phyloP scores from a whole-genome alignment of 1,140 invertebrate species.

The Scaptodrosophila lebanonensis region DNA sequence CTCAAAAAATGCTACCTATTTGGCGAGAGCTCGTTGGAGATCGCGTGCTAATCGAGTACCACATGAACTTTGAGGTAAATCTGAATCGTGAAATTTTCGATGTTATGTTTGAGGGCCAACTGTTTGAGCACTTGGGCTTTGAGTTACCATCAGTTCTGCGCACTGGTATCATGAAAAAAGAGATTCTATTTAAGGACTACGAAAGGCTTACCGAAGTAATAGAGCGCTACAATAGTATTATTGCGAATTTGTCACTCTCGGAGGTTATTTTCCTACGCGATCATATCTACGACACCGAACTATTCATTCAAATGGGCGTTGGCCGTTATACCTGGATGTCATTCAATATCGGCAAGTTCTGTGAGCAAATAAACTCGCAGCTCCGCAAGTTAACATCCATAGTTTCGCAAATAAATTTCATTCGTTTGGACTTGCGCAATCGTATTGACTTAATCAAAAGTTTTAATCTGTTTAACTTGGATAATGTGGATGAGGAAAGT shows the following conservation, averaged over 20 bases:
- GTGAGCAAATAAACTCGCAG: conserved; percentile 78
- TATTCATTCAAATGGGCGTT: conserved; percentile 87
- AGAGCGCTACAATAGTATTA: conserved; percentile 80
- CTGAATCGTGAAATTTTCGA: conserved; percentile 82
- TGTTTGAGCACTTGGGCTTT: conserved; percentile 86
- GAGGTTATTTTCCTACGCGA: conserved; percentile 84
- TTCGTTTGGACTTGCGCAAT: conserved; percentile 83
- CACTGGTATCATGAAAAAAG: conserved; percentile 73
- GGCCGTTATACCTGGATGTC: conserved; percentile 91
- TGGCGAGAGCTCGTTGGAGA: conserved; percentile 83
- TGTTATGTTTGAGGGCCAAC: conserved; percentile 85
- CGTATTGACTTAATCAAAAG: conserved; percentile 80
- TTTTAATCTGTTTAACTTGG: conserved; percentile 81
- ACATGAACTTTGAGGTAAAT: conserved; percentile 82
- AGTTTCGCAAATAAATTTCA: conserved; percentile 86
- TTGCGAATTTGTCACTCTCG: conserved; percentile 80
- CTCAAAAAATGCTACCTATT: conserved; percentile 78
- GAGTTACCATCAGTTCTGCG: conserved; percentile 78
- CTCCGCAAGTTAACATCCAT: conserved; percentile 82
- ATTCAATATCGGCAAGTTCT: conserved; percentile 87
- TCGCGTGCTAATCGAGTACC: conserved; percentile 82
- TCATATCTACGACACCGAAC: conserved; percentile 85
- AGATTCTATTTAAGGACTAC: conserved; percentile 82
- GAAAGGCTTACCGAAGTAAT: conserved; percentile 81
- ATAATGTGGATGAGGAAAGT: conserved; percentile 13